These are phyloP conservation scores for Entomyzon cyanotis DNA, from an alignment of 2,113 vertebrate genomes.

Conservation along the genomic window DNA sequence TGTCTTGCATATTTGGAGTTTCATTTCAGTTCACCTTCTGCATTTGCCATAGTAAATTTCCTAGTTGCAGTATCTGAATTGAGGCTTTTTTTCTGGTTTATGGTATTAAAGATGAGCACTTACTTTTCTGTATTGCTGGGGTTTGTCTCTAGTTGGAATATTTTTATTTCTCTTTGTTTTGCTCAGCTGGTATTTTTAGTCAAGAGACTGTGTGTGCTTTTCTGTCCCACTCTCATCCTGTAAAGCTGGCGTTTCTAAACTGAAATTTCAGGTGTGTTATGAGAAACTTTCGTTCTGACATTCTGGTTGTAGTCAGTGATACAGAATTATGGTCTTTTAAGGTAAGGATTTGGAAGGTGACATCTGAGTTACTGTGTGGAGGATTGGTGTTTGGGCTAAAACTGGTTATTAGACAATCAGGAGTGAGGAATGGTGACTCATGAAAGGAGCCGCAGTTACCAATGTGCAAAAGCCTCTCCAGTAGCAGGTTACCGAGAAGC, in stretches of 20 bases:
- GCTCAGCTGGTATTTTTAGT: background rate
- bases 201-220: background rate
- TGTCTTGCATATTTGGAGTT: background rate
- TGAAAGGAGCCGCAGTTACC: rapidly evolving
- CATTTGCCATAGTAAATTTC: background rate
- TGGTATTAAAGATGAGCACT: background rate
- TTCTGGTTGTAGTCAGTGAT: background rate
- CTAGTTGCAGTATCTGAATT: background rate
- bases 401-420: background rate
- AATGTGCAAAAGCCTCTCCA: background rate
- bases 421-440: background rate
- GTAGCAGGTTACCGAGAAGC: background rate
- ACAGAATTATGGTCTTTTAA: background rate
- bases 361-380: background rate
- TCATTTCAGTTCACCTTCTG: background rate
- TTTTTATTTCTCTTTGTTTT: background rate
- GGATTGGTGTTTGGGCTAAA: background rate
- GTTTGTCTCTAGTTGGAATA: background rate
- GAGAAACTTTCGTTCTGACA: background rate
- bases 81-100: background rate
- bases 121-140: background rate
- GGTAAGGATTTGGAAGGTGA: background rate
- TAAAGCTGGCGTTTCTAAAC: background rate
- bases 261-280: background rate
- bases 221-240: background rate